These are phyloP conservation scores for Eulemur coronatus DNA, from an alignment of 2,797 vertebrate genomes.

Conservation along the genomic window DNA sequence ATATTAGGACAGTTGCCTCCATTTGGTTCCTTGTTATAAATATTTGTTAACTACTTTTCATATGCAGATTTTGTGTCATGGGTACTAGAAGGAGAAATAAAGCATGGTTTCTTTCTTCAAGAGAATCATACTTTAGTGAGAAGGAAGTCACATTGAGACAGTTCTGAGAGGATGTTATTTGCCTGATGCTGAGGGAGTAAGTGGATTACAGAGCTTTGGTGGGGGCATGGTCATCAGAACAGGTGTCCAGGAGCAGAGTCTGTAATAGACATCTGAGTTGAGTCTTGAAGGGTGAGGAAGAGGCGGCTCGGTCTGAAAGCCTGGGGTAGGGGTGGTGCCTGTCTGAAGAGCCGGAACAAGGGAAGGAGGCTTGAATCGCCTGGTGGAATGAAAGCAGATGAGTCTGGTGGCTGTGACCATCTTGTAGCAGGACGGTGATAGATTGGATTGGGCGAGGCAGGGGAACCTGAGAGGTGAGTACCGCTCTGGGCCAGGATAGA, in stretches of 20 bases:
- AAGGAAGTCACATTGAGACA: background rate
- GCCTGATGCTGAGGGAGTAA: background rate
- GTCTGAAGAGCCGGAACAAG: background rate
- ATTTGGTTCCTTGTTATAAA: slow-evolving; percentile 25
- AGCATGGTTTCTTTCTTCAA: background rate
- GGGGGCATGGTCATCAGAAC: background rate
- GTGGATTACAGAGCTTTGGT: background rate
- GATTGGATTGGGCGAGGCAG: background rate
- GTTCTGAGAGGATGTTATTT: background rate
- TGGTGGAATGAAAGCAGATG: background rate
- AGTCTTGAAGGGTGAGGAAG: background rate
- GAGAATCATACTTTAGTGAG: background rate
- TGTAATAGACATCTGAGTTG: background rate
- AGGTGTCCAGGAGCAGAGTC: background rate
- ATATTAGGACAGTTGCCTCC: background rate
- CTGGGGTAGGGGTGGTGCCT: background rate
- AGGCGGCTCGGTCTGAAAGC: background rate
- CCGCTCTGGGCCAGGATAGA: background rate
- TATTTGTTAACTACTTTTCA: slow-evolving; percentile 39
- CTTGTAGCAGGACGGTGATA: background rate
- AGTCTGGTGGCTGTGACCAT: background rate
- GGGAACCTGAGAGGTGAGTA: background rate
- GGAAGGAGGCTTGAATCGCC: background rate
- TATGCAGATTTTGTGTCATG: slow-evolving; percentile 20
- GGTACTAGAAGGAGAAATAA: slow-evolving; percentile 5